These are phyloP conservation scores for Gobio occitaniae DNA, from an alignment of 2,797 vertebrate genomes.

Conservation along the genomic window DNA sequence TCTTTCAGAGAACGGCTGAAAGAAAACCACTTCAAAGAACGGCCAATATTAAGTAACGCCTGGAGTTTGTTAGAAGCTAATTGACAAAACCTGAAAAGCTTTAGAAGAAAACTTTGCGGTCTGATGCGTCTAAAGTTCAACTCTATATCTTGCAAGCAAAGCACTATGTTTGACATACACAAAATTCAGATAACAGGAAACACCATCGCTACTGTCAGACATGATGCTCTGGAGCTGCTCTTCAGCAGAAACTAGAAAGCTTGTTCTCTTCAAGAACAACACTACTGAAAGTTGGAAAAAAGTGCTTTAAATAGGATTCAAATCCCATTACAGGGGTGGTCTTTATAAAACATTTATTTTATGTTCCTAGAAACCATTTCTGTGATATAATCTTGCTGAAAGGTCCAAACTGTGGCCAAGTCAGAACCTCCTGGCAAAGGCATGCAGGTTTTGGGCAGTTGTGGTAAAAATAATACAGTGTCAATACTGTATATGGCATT, in stretches of 20 bases:
- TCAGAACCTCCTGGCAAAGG: conserved; percentile 17
- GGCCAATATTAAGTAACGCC: conserved; percentile 27
- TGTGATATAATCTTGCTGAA: conserved; percentile 16
- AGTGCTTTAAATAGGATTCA: conserved; percentile 11
- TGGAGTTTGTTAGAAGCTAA: conserved; percentile 42
- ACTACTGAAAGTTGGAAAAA: not conserved
- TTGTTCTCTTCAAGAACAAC: not conserved
- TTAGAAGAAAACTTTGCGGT: conserved; percentile 9
- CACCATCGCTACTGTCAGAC: not conserved
- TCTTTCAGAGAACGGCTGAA: not conserved
- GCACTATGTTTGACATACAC: not conserved
- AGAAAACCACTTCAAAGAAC: conserved; percentile 28
- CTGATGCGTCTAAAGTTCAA: conserved; percentile 18
- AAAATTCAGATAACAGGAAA: conserved; percentile 5
- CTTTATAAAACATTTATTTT: conserved; percentile 17
- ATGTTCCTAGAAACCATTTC: conserved; percentile 21
- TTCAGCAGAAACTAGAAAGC: not conserved
- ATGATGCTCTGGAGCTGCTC: conserved; percentile 1
- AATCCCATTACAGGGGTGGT: not conserved
- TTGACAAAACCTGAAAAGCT: conserved; percentile 30
- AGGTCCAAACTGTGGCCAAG: conserved; percentile 14
- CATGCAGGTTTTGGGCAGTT: conserved; percentile 6
- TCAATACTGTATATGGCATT: conserved; percentile 6
- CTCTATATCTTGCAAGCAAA: not conserved
- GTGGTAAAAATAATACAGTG: not conserved